Base-by-base conservation (phyloP, 2,797 vertebrate species). In the Acrocephalus scirpaceus region DNA sequence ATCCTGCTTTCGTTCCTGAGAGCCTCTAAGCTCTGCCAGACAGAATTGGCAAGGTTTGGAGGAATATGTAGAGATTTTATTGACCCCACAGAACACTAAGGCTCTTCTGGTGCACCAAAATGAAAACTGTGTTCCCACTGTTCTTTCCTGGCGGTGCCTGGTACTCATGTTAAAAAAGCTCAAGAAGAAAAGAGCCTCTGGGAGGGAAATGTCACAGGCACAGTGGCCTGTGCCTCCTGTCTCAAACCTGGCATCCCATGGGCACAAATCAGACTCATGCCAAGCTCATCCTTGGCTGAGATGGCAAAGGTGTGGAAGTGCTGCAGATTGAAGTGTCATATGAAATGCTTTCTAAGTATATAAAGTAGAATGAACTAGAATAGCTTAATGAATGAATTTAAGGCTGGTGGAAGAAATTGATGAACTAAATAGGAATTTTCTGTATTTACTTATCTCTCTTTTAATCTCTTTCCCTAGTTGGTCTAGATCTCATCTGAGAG, bases 381-480 rank as follows among this genome's bases (percentile, higher is more conserved):
- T 73, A 83, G 66, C 29, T 87, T 87, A 13, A 67, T 62, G 34
- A 27, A 57, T 72, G 16, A 75, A 88, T 74, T 74, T 50, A 70
- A 88, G 57, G n/a, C 74, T 87, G 64, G 50, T 66, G 71, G 42
- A 90, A 86, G 50, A 57, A 77, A 56, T 22, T 90, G 27, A 70
- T 85, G 16, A 76, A 90, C 38, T 51, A 72, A 82, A n/a, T 40
- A 62, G 50, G 53, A 87, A 47, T 88, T 54, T 80, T 74, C 70
- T 95, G 56, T 80, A 25, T 87, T 93, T 90, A 88, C 50, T 94
- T 75, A 86, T 26, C 50, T 95, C 29, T 92, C 67, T 84, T 58
- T 92, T 72, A 62, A 73, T 91, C 84, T 91, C 47, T 95, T 42
- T 90, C 27, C 70, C 29, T 90, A 61, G 54, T 58, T 84, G 86